These are phyloP conservation scores for Lagopus leucura DNA, from an alignment of 2,113 vertebrate genomes.

Conservation along the genomic window DNA sequence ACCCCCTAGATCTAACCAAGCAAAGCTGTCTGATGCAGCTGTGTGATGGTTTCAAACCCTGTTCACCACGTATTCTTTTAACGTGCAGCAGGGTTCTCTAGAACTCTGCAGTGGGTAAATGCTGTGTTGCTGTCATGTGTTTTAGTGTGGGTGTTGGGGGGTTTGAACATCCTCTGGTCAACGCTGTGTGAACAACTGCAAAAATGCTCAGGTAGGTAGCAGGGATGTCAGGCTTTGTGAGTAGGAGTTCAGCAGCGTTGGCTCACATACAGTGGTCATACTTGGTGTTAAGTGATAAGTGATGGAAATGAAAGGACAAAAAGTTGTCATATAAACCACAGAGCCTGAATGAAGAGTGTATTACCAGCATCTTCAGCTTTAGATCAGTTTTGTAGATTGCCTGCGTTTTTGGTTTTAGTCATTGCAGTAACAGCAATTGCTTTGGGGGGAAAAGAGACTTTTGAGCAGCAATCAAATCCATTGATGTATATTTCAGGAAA, in stretches of 20 bases:
- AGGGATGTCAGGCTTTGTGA: rapidly evolving
- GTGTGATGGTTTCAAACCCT: neutral
- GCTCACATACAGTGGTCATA: neutral
- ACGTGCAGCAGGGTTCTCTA: rapidly evolving
- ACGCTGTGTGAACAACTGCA: neutral
- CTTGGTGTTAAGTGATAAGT: rapidly evolving
- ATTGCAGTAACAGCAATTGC: rapidly evolving
- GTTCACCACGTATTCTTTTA: neutral
- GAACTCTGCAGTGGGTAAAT: neutral
- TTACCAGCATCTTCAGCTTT: neutral
- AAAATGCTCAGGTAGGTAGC: neutral
- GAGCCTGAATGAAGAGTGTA: neutral
- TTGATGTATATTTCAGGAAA: neutral
- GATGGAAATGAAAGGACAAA: neutral
- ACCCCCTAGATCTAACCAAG: neutral
- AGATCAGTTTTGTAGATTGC: neutral
- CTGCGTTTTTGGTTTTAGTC: neutral
- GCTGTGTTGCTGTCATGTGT: neutral
- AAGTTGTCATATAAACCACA: neutral
- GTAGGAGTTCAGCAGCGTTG: neutral
- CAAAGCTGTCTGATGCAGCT: neutral
- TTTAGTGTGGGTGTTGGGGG: neutral
- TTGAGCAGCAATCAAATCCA: neutral
- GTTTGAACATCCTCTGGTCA: neutral
- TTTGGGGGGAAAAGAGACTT: neutral